phyloP scores from a whole-genome alignment of 2,113 vertebrate genomes.

The Bathybates hornii region DNA sequence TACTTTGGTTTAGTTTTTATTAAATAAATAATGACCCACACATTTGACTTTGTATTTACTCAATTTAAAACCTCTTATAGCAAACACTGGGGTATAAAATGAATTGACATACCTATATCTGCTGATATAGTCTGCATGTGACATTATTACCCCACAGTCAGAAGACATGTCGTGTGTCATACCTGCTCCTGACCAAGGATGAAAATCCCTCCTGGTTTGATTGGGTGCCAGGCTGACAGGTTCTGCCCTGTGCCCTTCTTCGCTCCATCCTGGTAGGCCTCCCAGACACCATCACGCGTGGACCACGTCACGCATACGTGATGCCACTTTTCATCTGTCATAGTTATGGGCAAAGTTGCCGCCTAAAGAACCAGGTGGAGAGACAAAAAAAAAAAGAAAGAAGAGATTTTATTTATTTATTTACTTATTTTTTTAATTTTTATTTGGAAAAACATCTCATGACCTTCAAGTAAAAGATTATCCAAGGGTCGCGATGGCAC shows the following conservation, averaged over 20 bases:
- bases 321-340: slow-evolving; percentile 78
- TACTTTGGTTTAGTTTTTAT: not conserved
- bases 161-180: not conserved
- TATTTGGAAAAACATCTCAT: not conserved
- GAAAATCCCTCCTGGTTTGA: slow-evolving; percentile 76
- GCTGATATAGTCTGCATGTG: not conserved
- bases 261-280: slow-evolving; percentile 76
- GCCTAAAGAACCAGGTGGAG: slow-evolving; percentile 43
- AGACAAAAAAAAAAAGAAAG: not conserved
- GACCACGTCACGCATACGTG: slow-evolving; percentile 80
- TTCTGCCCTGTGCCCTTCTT: slow-evolving; percentile 76
- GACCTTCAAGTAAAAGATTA: fast-evolving
- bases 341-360: slow-evolving; percentile 68
- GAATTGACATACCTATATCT: not conserved
- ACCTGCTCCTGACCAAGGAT: slow-evolving; percentile 83
- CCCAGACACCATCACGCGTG: slow-evolving; percentile 74
- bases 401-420: not conserved
- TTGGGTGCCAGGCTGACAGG: slow-evolving; percentile 76
- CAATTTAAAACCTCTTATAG: not conserved
- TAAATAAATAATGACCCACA: not conserved
- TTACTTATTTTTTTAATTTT: fast-evolving
- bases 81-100: fast-evolving
- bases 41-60: fast-evolving
- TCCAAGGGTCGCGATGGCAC: not conserved
- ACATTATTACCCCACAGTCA: not conserved